Conservation (phyloP, 2,888 invertebrate genomes). For the Papilio protenor region DNA sequence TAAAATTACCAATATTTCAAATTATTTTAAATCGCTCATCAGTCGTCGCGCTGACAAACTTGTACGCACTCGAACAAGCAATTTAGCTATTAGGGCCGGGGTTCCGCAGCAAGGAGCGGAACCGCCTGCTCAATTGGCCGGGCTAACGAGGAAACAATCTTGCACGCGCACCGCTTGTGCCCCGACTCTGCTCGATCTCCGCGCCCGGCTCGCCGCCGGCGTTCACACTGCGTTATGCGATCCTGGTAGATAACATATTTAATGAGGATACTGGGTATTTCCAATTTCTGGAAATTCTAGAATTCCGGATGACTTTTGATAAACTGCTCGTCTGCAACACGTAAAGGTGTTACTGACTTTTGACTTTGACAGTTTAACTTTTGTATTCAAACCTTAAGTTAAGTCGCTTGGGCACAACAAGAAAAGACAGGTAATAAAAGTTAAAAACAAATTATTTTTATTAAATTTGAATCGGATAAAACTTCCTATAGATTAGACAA, state of each 20-base stretch:
- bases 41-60: slow-evolving; percentile 47
- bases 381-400: too few relatives aligned
- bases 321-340: too few relatives aligned
- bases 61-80: slow-evolving; percentile 65
- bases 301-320: too few relatives aligned
- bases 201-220: slow-evolving; percentile 50
- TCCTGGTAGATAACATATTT: slow-evolving; percentile 11
- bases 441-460: too few relatives aligned
- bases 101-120: slow-evolving; percentile 75
- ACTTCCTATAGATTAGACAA: not conserved
- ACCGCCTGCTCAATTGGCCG: slow-evolving; percentile 75
- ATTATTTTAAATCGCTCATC: slow-evolving; percentile 23
- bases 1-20: not conserved
- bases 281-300: not conserved
- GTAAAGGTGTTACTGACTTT: too few relatives aligned
- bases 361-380: not conserved
- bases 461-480: too few relatives aligned
- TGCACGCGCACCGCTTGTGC: slow-evolving; percentile 81
- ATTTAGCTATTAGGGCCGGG: slow-evolving; percentile 70
- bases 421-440: too few relatives aligned
- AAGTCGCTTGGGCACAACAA: too few relatives aligned
- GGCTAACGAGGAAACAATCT: slow-evolving; percentile 84
- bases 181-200: slow-evolving; percentile 80
- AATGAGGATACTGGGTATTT: not conserved
- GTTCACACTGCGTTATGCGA: slow-evolving; percentile 47